Conservation (phyloP, 2,113 vertebrate species). For the Eublepharis macularius region DNA sequence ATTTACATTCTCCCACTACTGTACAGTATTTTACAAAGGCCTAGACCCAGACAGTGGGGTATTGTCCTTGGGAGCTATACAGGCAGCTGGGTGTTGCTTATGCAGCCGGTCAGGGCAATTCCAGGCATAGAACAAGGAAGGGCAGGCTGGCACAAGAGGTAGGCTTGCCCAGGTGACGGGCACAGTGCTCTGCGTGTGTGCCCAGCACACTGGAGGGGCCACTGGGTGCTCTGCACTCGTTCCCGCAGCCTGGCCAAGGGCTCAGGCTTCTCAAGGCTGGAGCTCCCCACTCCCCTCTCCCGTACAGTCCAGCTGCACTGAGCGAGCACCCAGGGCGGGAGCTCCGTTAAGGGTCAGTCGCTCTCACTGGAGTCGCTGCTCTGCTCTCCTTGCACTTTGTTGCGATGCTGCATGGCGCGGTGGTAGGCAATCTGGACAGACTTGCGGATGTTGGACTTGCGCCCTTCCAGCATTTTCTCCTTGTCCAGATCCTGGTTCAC, state of each 20-base stretch:
- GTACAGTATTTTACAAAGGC: slow-evolving; percentile 75
- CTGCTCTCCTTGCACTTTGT: slow-evolving; percentile 97
- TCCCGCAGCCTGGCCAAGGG: slow-evolving; percentile 26
- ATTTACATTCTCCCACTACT: slow-evolving; percentile 73
- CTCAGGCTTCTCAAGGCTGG: slow-evolving; percentile 21
- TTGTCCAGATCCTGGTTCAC: slow-evolving; percentile 98
- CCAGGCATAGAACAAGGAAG: background rate
- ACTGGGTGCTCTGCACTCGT: background rate
- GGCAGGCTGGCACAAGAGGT: slow-evolving; percentile 14
- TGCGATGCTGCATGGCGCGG: slow-evolving; percentile 97
- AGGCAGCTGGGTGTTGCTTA: slow-evolving; percentile 28
- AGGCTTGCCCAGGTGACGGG: slow-evolving; percentile 23
- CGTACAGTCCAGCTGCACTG: slow-evolving; percentile 79
- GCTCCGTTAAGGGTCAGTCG: slow-evolving; percentile 79
- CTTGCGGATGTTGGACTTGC: slow-evolving; percentile 98
- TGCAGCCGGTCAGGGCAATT: slow-evolving; percentile 21
- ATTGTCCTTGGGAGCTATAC: slow-evolving; percentile 1
- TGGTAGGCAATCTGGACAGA: slow-evolving; percentile 98
- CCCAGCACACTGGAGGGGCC: background rate
- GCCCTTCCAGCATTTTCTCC: slow-evolving; percentile 97
- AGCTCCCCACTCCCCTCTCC: slow-evolving; percentile 45
- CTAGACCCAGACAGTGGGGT: slow-evolving; percentile 39
- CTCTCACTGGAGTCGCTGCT: slow-evolving; percentile 97
- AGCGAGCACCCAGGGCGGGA: slow-evolving; percentile 60
- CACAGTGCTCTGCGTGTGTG: slow-evolving; percentile 13